Percentiles rank a stretch among this genome's conserved stretches.
phyloP scores from a whole-genome alignment of 30 jellyfish, hydroid and myxozoan genomes.

The Pseudorhiza aurosa region DNA sequence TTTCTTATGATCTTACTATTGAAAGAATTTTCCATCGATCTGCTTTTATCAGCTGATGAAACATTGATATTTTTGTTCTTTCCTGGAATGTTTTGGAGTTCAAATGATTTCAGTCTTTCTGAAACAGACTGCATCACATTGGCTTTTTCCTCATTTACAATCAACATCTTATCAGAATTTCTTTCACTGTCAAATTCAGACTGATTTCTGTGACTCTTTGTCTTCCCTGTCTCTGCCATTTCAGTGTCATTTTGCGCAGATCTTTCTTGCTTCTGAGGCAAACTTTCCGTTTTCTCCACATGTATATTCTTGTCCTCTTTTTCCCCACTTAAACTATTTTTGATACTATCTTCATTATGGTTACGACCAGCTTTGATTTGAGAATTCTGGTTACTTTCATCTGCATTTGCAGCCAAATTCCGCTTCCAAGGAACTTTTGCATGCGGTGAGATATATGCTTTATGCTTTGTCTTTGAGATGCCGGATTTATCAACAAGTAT shows the following conservation, averaged over 20 bases:
- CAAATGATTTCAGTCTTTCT: constrained; percentile 42
- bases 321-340: not conserved
- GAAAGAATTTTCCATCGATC: too few relatives aligned
- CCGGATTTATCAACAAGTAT: not conserved
- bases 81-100: not conserved
- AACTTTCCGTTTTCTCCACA: not conserved
- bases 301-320: not conserved
- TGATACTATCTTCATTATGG: not conserved
- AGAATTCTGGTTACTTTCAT: not conserved
- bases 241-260: not conserved
- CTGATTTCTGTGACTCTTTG: not conserved
- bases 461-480: constrained; percentile 2
- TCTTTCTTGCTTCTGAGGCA: not conserved
- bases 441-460: constrained; percentile 68
- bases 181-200: not conserved
- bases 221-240: too few relatives aligned
- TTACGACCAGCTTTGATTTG: not conserved
- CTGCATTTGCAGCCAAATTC: not conserved
- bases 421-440: constrained; percentile 70
- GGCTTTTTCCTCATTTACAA: not conserved
- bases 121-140: constrained; percentile 24
- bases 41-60: too few relatives aligned
- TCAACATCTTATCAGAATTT: not conserved
- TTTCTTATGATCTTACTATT: too few relatives aligned
- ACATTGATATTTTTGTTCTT: not conserved